Conservation (phyloP, 1,140 invertebrate genomes). For the Myzus persicae region DNA sequence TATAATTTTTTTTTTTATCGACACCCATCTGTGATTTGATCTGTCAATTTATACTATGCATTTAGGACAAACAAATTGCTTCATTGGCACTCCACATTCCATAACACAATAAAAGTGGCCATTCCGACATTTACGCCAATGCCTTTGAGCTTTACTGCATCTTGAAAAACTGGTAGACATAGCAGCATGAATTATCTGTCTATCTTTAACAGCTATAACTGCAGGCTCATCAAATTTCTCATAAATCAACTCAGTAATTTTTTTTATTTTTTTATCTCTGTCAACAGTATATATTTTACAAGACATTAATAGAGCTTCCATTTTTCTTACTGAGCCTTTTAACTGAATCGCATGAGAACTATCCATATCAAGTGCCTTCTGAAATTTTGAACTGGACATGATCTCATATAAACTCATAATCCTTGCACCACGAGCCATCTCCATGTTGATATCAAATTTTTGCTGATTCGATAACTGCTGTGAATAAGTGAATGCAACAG, state of each 20-base stretch:
- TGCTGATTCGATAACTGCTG: too few species aligned
- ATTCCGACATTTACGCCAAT: constrained; percentile 72
- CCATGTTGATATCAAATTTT: too few species aligned
- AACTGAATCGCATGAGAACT: too few species aligned
- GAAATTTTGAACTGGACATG: too few species aligned
- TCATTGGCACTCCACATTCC: constrained; percentile 78
- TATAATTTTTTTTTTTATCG: constrained; percentile 62
- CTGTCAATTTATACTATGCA: constrained; percentile 74
- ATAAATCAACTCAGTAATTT: constrained; percentile 34
- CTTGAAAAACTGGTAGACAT: too few species aligned
- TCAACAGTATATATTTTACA: not conserved
- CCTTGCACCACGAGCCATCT: too few species aligned
- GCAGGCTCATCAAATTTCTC: not conserved
- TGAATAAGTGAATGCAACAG: too few species aligned
- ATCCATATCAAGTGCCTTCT: too few species aligned
- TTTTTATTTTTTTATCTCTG: not conserved
- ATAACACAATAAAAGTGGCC: constrained; percentile 76
- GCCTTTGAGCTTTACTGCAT: too few species aligned
- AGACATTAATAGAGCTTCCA: constrained; percentile 3
- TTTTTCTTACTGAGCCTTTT: not conserved
- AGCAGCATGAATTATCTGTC: constrained; percentile 61
- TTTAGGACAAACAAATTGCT: constrained; percentile 68
- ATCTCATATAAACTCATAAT: too few species aligned
- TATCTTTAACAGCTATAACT: constrained; percentile 62
- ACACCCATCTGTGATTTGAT: constrained; percentile 69